A percentile compares a stretch with the other conserved stretches of the same genome.
Conservation (phyloP, 2,113 vertebrate genomes). For the Apodemus speciosus region DNA sequence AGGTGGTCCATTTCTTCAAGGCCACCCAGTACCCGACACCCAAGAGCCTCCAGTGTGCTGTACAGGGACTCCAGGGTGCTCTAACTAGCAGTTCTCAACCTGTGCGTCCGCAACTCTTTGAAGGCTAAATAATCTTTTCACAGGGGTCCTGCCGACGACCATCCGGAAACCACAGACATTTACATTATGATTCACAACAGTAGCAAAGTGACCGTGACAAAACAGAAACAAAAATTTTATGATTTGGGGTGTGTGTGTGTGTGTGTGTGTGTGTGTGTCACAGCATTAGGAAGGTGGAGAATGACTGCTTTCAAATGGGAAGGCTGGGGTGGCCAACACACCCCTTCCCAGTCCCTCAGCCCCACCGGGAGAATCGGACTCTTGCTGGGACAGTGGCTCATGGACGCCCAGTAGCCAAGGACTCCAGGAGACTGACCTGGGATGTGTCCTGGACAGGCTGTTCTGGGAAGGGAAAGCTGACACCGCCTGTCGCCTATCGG, state of each 20-base stretch:
- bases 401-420: neutral
- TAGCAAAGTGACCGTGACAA: neutral
- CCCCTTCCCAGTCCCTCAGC: neutral
- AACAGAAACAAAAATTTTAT: neutral
- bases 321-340: neutral
- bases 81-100: no score
- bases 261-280: no score
- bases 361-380: neutral
- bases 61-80: no score
- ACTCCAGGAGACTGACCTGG: neutral
- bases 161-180: neutral
- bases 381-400: accelerated
- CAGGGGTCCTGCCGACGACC: neutral
- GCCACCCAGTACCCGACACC: no score
- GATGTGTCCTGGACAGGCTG: neutral
- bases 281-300: neutral
- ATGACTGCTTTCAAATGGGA: neutral
- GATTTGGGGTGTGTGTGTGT: neutral
- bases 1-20: no score
- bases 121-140: neutral
- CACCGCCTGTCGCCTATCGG: neutral
- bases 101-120: neutral
- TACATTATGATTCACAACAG: neutral
- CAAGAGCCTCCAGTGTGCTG: no score
- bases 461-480: conserved; percentile 58